A percentile compares a stretch with the other conserved stretches of the same genome.
Conservation (phyloP, 2,113 vertebrate species). For the Gymnarchus niloticus region DNA sequence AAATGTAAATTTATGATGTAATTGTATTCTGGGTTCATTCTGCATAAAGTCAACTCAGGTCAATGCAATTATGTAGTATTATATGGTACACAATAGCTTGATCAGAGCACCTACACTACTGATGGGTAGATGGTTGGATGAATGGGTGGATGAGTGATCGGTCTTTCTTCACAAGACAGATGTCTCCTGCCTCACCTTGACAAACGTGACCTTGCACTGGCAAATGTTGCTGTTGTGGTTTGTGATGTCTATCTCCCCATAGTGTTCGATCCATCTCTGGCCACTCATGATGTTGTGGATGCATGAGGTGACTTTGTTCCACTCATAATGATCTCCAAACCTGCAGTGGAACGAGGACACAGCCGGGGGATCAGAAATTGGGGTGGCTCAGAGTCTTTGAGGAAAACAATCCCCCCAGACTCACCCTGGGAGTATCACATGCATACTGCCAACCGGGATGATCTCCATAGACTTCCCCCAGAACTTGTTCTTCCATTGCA, state of each 20-base stretch:
- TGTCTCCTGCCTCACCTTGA: conserved; percentile 71
- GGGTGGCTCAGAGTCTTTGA: neutral
- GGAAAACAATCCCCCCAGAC: neutral
- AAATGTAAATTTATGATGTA: neutral
- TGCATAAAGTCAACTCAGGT: neutral
- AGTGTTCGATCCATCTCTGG: conserved; percentile 97
- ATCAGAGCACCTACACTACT: neutral
- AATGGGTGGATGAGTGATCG: neutral
- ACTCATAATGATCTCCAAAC: conserved; percentile 87
- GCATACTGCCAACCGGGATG: conserved; percentile 85
- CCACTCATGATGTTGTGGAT: conserved; percentile 97
- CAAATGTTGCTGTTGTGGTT: conserved; percentile 76
- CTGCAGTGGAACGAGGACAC: conserved; percentile 35
- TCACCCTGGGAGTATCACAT: conserved; percentile 81
- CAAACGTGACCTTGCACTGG: conserved; percentile 89
- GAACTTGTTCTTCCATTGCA: conserved; percentile 99
- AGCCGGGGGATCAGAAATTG: neutral
- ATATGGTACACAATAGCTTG: neutral
- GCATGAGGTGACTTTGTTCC: conserved; percentile 98
- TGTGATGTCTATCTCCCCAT: conserved; percentile 89
- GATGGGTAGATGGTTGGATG: neutral
- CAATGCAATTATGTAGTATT: neutral
- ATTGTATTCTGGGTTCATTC: neutral
- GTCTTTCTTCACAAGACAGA: neutral
- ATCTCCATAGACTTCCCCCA: conserved; percentile 99